Conservation (phyloP, 2,888 invertebrate species). For the Hirtodrosophila histrioides region DNA sequence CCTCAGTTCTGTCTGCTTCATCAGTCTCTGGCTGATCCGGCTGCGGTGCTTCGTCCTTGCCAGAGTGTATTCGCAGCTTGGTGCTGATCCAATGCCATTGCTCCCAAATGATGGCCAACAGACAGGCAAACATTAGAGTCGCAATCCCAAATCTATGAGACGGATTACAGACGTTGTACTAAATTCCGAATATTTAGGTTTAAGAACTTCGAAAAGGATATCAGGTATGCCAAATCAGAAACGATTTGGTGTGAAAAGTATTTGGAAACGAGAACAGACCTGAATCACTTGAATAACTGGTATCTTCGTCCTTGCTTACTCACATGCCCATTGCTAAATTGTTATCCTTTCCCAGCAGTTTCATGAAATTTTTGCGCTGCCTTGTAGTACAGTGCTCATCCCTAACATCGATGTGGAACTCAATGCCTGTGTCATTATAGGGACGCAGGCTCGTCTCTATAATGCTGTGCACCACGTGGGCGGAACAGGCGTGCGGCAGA, state of each 20-base stretch:
- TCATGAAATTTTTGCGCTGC: slow-evolving; percentile 77
- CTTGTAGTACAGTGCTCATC: slow-evolving; percentile 87
- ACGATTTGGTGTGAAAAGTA: too few species aligned
- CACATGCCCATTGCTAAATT: slow-evolving; percentile 85
- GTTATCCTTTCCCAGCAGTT: slow-evolving; percentile 76
- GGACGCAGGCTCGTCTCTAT: slow-evolving; percentile 86
- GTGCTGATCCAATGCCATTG: slow-evolving; percentile 51
- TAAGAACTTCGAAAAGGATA: too few species aligned
- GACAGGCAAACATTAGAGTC: slow-evolving; percentile 26
- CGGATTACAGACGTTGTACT: background rate
- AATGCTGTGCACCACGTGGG: slow-evolving; percentile 85
- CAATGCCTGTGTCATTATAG: slow-evolving; percentile 87
- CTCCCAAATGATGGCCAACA: slow-evolving; percentile 46
- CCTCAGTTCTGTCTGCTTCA: slow-evolving; percentile 16
- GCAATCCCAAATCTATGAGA: slow-evolving; percentile 35
- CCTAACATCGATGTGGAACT: slow-evolving; percentile 86
- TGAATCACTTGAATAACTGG: too few species aligned
- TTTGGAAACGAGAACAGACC: too few species aligned
- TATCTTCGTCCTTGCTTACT: slow-evolving; percentile 55
- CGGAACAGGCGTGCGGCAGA: slow-evolving; percentile 87
- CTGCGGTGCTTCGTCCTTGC: background rate
- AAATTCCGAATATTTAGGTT: too few species aligned
- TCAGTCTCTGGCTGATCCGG: background rate
- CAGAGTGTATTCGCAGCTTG: slow-evolving; percentile 14
- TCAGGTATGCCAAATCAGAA: too few species aligned